Evolutionary conservation across 2,888 invertebrate genomes (phyloP), one percentile per base, ranked within the genome.

Genomic region (Amorpha juglandis): DNA sequence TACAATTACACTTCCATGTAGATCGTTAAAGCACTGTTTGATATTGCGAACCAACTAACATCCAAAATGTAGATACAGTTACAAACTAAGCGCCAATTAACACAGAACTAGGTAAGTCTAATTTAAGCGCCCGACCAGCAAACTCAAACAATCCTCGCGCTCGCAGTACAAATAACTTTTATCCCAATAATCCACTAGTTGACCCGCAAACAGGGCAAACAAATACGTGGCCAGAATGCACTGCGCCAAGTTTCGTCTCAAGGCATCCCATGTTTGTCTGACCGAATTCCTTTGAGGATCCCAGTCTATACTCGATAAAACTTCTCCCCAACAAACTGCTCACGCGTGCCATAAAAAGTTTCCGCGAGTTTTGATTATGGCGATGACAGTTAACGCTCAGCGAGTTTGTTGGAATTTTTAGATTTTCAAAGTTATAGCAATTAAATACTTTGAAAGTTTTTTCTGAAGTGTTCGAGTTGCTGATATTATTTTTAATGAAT

Each of bases 191-290:
- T 65, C 62, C 58, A 53, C 45, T 64, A 62, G 51, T 42, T 62
- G 62, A 42, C 14, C 62, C 21, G 50, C 47, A 62, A 27, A 66
- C 45, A 21, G 21, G 12, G 45, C 52, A 53, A 51, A 64, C 47
- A 64, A 45, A 48, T 62, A 66, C 66, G 66, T 66, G 66, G 35
- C 12, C 14, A 63, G 66, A 66, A 62, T 66, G 66, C 66, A 63
- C 45, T 35, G 33, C 19, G 33, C 35, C 16, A 51, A 63, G 63
- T 63, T 63, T 50, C 47, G 62, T 62, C 51, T n/a, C 51, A 0
- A 12, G 27, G 51, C 50, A 33, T 51, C 35, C 51, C 12, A 47
- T 66, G 63, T 63, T 66, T 66, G 47, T 45, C 51, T 21, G 47
- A 19, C 51, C 63, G 19, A 63, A 66, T 66, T 52, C 66, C 66